phyloP scores from a whole-genome alignment of 2,113 vertebrate species.

The Upupa epops region DNA sequence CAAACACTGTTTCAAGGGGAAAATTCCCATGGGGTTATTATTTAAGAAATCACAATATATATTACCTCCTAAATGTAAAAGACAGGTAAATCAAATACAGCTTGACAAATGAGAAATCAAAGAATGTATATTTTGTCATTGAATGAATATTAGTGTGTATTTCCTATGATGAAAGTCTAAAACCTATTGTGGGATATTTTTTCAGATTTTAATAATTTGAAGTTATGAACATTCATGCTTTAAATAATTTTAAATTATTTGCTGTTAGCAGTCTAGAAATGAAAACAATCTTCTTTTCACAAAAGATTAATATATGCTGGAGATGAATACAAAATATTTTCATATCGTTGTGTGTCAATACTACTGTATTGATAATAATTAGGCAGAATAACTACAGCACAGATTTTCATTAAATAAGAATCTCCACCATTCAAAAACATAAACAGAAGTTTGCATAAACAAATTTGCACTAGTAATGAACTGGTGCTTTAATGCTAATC shows the following conservation, averaged over 20 bases:
- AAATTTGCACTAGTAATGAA: background rate
- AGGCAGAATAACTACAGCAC: background rate
- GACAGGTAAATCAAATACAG: background rate
- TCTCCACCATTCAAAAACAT: background rate
- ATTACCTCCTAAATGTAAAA: background rate
- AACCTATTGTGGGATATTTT: fast-evolving
- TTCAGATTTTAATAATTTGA: background rate
- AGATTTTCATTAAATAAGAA: background rate
- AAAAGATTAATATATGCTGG: background rate
- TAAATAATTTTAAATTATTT: background rate
- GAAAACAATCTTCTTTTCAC: background rate
- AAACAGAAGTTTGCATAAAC: background rate
- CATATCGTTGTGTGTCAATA: background rate
- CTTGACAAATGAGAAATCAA: background rate
- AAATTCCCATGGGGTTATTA: background rate
- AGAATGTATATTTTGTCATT: background rate
- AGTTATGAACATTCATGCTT: background rate
- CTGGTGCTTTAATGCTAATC: background rate
- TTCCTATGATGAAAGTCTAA: background rate
- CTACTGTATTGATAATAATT: background rate
- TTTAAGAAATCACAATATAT: background rate
- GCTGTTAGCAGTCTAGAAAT: background rate
- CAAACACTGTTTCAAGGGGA: background rate
- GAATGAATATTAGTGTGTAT: background rate
- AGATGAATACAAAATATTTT: background rate